A percentile compares a stretch with the other conserved stretches of the same genome.
These are phyloP conservation scores for Arvicanthis niloticus DNA, from an alignment of 2,113 vertebrate species.

Conservation along the genomic window DNA sequence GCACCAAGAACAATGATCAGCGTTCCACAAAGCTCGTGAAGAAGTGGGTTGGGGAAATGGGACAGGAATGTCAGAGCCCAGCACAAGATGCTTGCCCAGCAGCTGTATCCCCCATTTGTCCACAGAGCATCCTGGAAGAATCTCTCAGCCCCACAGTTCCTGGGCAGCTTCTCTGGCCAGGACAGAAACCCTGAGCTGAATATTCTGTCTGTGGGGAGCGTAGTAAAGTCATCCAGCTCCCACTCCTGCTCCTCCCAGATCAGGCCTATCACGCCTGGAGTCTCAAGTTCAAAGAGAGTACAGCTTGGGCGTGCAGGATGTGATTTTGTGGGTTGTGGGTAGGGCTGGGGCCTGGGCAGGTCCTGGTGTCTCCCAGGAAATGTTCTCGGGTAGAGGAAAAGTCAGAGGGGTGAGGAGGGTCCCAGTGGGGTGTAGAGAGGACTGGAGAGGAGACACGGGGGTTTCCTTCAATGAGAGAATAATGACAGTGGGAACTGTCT, in stretches of 20 bases:
- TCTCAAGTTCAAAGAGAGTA: slow-evolving; percentile 59
- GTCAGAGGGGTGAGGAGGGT: neutral
- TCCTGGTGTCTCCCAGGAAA: neutral
- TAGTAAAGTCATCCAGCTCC: neutral
- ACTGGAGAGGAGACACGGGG: neutral
- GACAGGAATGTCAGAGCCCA: accelerated
- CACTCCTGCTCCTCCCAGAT: neutral
- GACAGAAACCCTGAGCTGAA: neutral
- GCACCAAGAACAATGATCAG: neutral
- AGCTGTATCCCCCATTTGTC: neutral
- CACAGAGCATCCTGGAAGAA: accelerated
- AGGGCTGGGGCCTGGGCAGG: neutral
- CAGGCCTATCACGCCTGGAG: neutral
- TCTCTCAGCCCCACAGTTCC: neutral
- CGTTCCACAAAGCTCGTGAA: neutral
- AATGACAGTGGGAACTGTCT: neutral
- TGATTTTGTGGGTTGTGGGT: neutral
- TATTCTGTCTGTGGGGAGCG: no score
- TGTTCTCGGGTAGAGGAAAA: neutral
- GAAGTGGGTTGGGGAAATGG: neutral
- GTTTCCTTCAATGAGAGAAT: neutral
- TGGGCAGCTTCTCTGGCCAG: no score
- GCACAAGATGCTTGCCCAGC: neutral
- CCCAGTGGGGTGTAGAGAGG: neutral
- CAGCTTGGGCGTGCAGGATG: neutral